Base-by-base conservation (phyloP, 2,888 invertebrate genomes). In the Pedicia rivosa region DNA sequence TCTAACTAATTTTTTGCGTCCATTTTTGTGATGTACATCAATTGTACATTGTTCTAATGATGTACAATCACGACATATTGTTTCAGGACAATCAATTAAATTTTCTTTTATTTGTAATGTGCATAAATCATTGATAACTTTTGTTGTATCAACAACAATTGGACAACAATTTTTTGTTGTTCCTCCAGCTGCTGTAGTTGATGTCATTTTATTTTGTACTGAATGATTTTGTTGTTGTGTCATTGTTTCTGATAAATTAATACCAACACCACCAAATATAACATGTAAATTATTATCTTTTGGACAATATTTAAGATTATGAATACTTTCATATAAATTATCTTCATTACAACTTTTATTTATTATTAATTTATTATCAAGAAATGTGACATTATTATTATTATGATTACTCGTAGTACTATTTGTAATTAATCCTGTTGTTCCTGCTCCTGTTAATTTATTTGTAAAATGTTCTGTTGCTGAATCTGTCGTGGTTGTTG, bases 1-100 rank as follows among this genome's bases (percentile, higher is more conserved):
- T n/a, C 62, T 48, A 40, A 62, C 42, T 51, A 61, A 51, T 50
- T 58, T 58, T 35, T 57, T 55, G 19, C 60, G 51, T 31, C 55
- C 17, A 22, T 32, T 32, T 13, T 32, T 20, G 17, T 32, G 17
- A 17, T 32, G 32, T 4, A 32, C 32, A 13, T 32, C 32, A 20
- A 32, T 51, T 37, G 58, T 54, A n/a, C 56, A 55, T 44, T 59
- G 59, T 44, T 57, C 59, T 50, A 56, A 52, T 44, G 57, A 32
- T 32, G 19, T 20, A 32, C 32, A 32, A 32, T 32, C 32, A 20
- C 20, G 32, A 30, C 24, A 34, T 30, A 20, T 14, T 13, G 12
- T 29, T 19, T 20, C 20, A 20, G 28, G 16, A n/a, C n/a, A n/a
- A n/a, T n/a, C n/a, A n/a, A n/a, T n/a, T n/a, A n/a, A n/a, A 12